These are phyloP conservation scores for Luidia sarsii DNA, from an alignment of 53 echinoderm and acorn worm genomes.

Conservation along the genomic window DNA sequence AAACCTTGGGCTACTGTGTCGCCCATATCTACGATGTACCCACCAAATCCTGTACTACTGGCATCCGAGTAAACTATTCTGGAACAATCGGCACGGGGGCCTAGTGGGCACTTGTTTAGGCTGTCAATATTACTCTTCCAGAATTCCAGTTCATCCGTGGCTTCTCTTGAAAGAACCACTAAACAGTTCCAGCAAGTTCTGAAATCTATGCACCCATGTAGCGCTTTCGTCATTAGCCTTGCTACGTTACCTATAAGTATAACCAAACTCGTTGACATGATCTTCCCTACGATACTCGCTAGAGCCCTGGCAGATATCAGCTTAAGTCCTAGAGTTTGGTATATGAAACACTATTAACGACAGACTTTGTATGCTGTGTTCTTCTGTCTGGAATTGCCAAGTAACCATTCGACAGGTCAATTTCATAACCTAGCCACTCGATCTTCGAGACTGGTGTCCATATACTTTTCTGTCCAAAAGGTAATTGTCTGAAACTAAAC, in stretches of 20 bases:
- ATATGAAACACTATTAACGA: background rate
- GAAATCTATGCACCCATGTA: conserved; percentile 7
- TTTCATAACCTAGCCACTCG: conserved; percentile 26
- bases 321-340: background rate
- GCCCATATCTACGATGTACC: conserved; percentile 28
- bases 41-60: conserved; percentile 18
- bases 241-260: conserved; percentile 6
- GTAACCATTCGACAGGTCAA: background rate
- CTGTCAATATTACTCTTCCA: background rate
- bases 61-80: conserved; percentile 44
- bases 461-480: conserved; percentile 7
- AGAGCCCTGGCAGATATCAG: background rate
- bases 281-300: conserved; percentile 15
- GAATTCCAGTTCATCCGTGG: background rate
- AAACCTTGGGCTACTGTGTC: conserved; percentile 22
- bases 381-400: background rate
- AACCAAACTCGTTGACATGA: conserved; percentile 4
- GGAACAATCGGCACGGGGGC: background rate
- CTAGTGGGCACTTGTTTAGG: background rate
- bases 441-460: conserved; percentile 14
- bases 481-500: conserved; percentile 19
- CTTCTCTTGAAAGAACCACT: conserved; percentile 3
- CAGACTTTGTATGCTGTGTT: background rate
- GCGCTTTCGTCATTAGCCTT: conserved; percentile 18
- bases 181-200: background rate